phyloP scores from a whole-genome alignment of 1,140 invertebrate genomes.

The Panulirus ornatus region DNA sequence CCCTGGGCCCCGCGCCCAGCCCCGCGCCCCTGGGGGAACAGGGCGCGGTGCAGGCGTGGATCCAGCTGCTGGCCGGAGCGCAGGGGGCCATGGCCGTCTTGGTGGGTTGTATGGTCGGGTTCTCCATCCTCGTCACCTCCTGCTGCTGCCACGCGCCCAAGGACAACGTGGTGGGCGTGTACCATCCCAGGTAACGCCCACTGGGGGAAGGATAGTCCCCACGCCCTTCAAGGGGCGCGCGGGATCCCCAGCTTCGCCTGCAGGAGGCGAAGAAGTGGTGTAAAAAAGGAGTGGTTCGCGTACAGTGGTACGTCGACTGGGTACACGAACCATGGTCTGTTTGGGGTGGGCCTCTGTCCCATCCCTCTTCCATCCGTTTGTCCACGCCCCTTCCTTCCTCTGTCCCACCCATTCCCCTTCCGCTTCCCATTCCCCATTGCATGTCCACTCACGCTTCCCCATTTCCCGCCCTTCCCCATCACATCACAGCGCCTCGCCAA shows the following conservation, averaged over 20 bases:
- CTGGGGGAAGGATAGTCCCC: neutral
- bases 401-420: neutral
- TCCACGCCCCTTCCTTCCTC: neutral
- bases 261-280: neutral
- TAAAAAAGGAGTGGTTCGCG: neutral
- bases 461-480: neutral
- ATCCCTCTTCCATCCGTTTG: neutral
- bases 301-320: neutral
- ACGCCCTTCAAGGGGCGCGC: neutral
- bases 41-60: constrained; percentile 43
- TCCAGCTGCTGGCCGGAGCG: constrained; percentile 51
- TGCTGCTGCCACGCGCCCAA: constrained; percentile 49
- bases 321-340: neutral
- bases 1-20: neutral
- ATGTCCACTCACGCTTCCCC: neutral
- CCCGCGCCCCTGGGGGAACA: neutral
- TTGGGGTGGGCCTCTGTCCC: neutral
- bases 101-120: constrained; percentile 42
- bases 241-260: neutral
- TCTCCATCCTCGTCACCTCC: constrained; percentile 42
- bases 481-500: neutral
- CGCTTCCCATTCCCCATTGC: neutral
- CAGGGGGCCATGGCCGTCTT: constrained; percentile 60
- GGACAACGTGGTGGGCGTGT: constrained; percentile 63
- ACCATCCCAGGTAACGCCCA: constrained; percentile 47